Percentiles rank a stretch among this genome's conserved stretches.
Conservation (phyloP, 2,797 vertebrate genomes). For the Chaetodon trifasciatus region DNA sequence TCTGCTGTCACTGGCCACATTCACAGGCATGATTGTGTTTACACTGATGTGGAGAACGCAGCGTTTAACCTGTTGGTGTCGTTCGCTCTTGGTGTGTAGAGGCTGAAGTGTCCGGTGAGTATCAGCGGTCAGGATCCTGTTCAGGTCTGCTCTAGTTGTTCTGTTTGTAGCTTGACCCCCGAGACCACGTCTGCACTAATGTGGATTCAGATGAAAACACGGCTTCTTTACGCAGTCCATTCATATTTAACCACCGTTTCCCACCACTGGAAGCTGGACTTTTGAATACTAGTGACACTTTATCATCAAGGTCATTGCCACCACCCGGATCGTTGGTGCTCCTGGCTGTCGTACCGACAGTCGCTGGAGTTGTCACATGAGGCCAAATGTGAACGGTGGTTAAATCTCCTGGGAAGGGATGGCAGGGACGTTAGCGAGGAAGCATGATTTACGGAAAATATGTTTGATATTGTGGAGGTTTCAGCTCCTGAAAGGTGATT, state of each 20-base stretch:
- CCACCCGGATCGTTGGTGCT: too few species aligned
- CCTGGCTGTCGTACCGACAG: too few species aligned
- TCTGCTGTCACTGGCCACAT: slow-evolving; percentile 14
- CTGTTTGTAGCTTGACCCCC: slow-evolving; percentile 26
- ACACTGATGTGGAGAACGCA: not conserved
- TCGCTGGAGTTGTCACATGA: too few species aligned
- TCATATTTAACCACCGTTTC: not conserved
- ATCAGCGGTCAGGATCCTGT: slow-evolving; percentile 25
- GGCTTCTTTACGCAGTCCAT: not conserved
- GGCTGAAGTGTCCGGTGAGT: slow-evolving; percentile 65
- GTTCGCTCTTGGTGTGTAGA: slow-evolving; percentile 57
- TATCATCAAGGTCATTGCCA: too few species aligned
- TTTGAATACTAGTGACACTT: too few species aligned
- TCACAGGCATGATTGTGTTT: slow-evolving; percentile 10
- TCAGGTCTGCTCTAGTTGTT: slow-evolving; percentile 12
- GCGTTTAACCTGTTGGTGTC: slow-evolving; percentile 47
- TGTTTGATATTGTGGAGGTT: too few species aligned
- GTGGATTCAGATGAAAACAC: slow-evolving; percentile 37
- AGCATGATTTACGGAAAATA: too few species aligned
- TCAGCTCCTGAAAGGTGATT: too few species aligned
- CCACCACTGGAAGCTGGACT: not conserved
- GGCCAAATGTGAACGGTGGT: too few species aligned
- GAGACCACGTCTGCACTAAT: slow-evolving; percentile 20
- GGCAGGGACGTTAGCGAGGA: too few species aligned
- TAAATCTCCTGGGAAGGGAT: too few species aligned